Evolutionary conservation across 2,888 invertebrate genomes (phyloP).

Genomic region (Tholera decimalis): DNA sequence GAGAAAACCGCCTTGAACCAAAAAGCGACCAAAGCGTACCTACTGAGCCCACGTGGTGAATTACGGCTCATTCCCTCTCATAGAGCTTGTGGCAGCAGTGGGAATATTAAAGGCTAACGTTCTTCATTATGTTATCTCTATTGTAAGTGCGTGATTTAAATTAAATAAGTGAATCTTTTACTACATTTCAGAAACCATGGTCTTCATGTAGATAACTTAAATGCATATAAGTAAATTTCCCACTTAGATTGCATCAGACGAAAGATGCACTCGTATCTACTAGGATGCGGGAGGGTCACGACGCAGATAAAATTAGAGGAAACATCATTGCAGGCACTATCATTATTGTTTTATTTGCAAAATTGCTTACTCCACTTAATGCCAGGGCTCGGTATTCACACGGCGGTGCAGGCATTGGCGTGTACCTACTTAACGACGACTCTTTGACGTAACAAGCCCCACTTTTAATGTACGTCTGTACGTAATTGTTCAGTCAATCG

Average conservation of each 20-base stretch:
- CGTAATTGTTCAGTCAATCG: constrained; percentile 79
- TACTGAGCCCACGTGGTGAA: no score
- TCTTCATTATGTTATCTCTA: no score
- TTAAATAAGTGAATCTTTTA: background rate
- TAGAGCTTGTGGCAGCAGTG: no score
- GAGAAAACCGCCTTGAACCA: no score
- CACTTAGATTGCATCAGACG: constrained; percentile 53
- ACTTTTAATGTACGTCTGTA: constrained; percentile 74
- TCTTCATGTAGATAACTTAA: background rate
- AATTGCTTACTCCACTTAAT: constrained; percentile 82
- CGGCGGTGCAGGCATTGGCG: constrained; percentile 76
- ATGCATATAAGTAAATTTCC: constrained; percentile 2
- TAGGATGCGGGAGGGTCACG: constrained; percentile 62
- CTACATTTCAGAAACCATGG: background rate
- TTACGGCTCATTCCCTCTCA: no score
- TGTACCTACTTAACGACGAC: constrained; percentile 81
- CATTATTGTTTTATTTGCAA: constrained; percentile 87
- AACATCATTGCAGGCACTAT: constrained; percentile 79
- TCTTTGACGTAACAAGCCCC: constrained; percentile 83
- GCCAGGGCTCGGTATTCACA: constrained; percentile 79
- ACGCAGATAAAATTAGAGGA: constrained; percentile 78
- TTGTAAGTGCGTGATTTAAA: background rate
- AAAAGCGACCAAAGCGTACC: no score
- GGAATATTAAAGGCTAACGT: no score
- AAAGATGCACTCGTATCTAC: constrained; percentile 23